A percentile compares a stretch with the other conserved stretches of the same genome.
phyloP scores from a whole-genome alignment of 2,113 vertebrate genomes.

The Apaloderma vittatum region DNA sequence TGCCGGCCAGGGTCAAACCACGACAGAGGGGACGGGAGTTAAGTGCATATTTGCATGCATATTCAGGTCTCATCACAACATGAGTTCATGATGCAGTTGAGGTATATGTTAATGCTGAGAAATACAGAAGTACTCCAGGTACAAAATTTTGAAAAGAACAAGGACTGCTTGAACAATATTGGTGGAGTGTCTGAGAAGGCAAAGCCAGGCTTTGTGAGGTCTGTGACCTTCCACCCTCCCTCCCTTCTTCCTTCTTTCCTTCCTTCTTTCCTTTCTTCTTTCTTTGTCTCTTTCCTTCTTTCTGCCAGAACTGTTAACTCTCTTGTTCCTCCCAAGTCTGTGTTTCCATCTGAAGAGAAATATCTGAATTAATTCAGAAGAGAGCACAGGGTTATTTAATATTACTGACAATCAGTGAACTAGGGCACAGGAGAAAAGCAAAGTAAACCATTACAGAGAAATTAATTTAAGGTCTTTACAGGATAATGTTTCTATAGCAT shows the following conservation, averaged over 20 bases:
- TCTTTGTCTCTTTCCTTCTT: neutral
- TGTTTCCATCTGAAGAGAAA: neutral
- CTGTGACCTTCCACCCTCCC: too few relatives aligned
- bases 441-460: neutral
- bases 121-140: neutral
- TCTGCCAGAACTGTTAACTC: neutral
- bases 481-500: neutral
- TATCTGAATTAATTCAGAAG: neutral
- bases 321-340: neutral
- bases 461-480: neutral
- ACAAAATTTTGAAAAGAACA: neutral
- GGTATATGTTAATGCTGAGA: neutral
- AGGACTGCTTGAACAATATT: neutral
- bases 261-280: neutral
- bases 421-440: neutral
- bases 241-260: neutral
- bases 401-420: neutral
- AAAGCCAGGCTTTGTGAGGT: neutral
- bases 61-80: neutral
- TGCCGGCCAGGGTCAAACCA: too few relatives aligned
- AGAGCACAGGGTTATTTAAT: neutral
- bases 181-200: neutral
- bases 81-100: neutral
- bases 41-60: neutral
- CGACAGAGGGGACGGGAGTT: too few relatives aligned